Conservation (phyloP, 2,888 invertebrate genomes). For the Cecidostiba fungosa region DNA sequence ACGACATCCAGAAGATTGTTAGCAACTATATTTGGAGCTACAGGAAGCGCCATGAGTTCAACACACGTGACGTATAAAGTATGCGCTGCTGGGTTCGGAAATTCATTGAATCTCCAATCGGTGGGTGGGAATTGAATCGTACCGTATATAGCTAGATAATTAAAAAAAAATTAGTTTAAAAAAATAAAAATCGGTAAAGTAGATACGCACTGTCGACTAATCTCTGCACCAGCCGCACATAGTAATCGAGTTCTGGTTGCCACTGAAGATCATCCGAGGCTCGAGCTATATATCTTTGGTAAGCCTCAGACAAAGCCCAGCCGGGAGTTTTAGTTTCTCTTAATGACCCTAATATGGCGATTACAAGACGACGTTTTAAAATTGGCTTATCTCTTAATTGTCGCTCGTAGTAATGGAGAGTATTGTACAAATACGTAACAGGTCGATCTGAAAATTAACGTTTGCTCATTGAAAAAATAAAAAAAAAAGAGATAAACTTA, state of each 20-base stretch:
- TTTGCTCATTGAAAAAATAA: not conserved
- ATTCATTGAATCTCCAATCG: conserved; percentile 99
- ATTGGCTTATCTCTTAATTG: conserved; percentile 91
- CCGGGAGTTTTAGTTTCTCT: conserved; percentile 91
- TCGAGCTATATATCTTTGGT: conserved; percentile 86
- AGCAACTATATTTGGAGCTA: conserved; percentile 90
- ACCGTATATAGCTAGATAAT: conserved; percentile 86
- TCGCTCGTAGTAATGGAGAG: conserved; percentile 97
- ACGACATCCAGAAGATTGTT: conserved; percentile 93
- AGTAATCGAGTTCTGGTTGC: conserved; percentile 95
- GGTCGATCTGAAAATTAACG: conserved; percentile 88
- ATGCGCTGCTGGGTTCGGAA: conserved; percentile 97
- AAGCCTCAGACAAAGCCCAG: conserved; percentile 94
- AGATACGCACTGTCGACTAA: conserved; percentile 89
- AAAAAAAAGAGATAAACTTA: not conserved
- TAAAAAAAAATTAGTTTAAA: not conserved
- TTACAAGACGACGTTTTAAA: conserved; percentile 92
- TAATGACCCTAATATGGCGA: conserved; percentile 91
- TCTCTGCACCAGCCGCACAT: conserved; percentile 89
- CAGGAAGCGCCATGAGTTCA: conserved; percentile 97
- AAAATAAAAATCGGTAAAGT: not conserved
- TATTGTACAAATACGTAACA: conserved; percentile 97
- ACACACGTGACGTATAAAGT: conserved; percentile 97
- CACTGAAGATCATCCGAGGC: conserved; percentile 83
- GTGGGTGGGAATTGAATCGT: conserved; percentile 89